Evolutionary conservation across 2,113 vertebrate species (phyloP), one percentile per base, ranked within the genome.

Genomic region (Callopanchax toddi): DNA sequence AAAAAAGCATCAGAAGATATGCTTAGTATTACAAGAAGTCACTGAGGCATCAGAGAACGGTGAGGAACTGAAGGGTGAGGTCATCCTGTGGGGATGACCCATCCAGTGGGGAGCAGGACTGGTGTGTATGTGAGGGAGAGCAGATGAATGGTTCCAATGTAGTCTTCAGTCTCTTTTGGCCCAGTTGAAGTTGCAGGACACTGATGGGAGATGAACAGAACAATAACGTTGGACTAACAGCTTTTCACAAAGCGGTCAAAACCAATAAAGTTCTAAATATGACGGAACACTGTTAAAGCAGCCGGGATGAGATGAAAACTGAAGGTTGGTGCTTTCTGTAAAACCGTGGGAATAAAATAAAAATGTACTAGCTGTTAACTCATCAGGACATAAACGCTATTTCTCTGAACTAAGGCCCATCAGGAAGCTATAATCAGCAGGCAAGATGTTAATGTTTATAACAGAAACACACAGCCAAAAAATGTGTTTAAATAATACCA

Each of bases 21-120:
- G 81, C 61, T 90, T 85, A 75, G 81, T 91, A 89, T 89, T 79
- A 83, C 82, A 89, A 89, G 52, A 76, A 88, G 87, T 89, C 84
- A 87, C 79, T 87, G 90, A 89, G 91, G 82, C 86, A 83, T 86
- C 74, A 51, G 82, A 80, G 79, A 71, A 83, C 60, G 57, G 76
- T 61, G 74, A 82, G 70, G 68, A 46, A 59, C 39, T 39, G 51
- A 29, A 45, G 51, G 67, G 55, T 5, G 13, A 59, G 78, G 68
- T 57, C 10, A 84, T 86, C 81, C 89, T 76, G 80, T 85, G 86
- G 76, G 29, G 46, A 66, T 71, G 70, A 81, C 87, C 88, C 89
- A 92, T 84, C 84, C 87, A 85, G 86, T 86, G 87, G 83, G 81
- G 63, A 75, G 86, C 76, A 86, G 88, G 82, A 87, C 82, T 57